A percentile compares a stretch with the other conserved stretches of the same genome.
Evolutionary conservation across 2,113 vertebrate genomes (phyloP).

Genomic region (Gyps fulvus): DNA sequence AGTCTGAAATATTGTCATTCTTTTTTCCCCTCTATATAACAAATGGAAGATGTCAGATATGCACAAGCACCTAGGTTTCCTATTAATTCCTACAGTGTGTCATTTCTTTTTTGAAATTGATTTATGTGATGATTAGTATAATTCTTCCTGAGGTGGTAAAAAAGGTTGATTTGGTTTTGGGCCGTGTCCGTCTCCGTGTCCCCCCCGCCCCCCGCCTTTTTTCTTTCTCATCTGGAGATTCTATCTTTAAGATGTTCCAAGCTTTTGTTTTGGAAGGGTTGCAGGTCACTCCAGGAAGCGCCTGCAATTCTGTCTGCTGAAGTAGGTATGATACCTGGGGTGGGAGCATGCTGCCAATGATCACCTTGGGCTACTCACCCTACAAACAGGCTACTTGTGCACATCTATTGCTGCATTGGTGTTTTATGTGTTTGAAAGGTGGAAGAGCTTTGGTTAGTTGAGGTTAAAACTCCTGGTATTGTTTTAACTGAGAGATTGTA

Average conservation of each 20-base stretch:
- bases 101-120: background rate
- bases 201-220: no score
- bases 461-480: background rate
- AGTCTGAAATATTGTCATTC: background rate
- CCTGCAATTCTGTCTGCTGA: background rate
- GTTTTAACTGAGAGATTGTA: background rate
- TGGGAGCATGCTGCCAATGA: background rate
- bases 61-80: accelerated
- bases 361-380: background rate
- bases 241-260: background rate
- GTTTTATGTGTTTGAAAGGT: background rate
- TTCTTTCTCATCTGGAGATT: background rate
- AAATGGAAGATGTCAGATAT: background rate
- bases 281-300: background rate
- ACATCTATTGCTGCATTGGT: background rate
- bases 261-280: background rate
- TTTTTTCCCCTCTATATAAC: background rate
- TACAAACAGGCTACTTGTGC: no score
- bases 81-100: background rate
- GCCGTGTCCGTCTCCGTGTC: no score
- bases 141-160: background rate
- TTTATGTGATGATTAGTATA: background rate
- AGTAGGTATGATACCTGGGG: accelerated
- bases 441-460: background rate
- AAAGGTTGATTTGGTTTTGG: background rate